Evolutionary conservation across 2,113 vertebrate genomes (phyloP), one percentile per base, ranked within the genome.

Genomic region (Notarius quadriscutis): DNA sequence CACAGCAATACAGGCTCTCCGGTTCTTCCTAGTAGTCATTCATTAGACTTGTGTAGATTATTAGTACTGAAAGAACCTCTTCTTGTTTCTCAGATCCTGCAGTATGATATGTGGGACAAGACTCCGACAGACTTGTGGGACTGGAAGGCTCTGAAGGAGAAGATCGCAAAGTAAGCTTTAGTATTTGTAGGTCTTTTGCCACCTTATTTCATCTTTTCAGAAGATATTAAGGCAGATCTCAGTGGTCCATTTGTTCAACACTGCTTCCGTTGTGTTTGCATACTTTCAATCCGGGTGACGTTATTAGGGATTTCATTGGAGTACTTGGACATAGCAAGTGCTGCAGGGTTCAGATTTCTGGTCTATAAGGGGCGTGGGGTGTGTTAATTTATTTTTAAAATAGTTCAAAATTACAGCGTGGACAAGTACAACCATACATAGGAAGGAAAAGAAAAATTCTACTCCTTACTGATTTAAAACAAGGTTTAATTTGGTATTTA

Each of bases 41-140:
- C 22, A 81, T 81, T 80, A 11, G 1, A 60, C 9, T 34, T 34
- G 9, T 20, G 55, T 60, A 25, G 51, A 41, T 81, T 57, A 18
- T 75, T 12, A 69, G 8, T 5, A 10, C 14, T 82, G 62, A 27
- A 57, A 77, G 14, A 69, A n/a, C 48, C 15, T 58, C 17, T 9
- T 50, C 0, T 71, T 67, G 62, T 88, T 90, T 91, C 86, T 80
- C 91, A 99, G 98, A 95, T 97, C 83, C 96, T 99, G 58, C 98
- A 99, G 92, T 97, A 97, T 9, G 97, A 99, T 91, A 99, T 99
- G 98, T 99, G 98, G 98, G 92, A 94, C 0, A 95, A 96, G 89
- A 97, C 93, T 3, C 97, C 98, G 0, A 97, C 98, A 2, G 95
- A 97, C 50, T 92, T 99, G 0, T 98, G 96, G 95, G 97, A 99